Evolutionary conservation across 2,113 vertebrate species (phyloP).

Genomic region (Chaenogobius annularis): DNA sequence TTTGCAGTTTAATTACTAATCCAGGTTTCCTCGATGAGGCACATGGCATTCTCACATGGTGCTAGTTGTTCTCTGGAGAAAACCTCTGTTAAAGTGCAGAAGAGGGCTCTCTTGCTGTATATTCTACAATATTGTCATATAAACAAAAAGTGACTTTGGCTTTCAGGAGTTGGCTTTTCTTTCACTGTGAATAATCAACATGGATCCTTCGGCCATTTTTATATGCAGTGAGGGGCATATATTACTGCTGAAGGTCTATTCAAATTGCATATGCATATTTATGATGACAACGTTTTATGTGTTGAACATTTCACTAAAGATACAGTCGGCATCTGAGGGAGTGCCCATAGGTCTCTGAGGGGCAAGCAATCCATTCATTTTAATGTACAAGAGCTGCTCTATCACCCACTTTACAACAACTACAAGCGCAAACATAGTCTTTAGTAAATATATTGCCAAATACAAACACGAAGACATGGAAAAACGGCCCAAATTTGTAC

Average conservation of each 20-base stretch:
- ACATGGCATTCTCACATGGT: constrained; percentile 49
- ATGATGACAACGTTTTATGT: background rate
- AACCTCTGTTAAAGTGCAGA: constrained; percentile 43
- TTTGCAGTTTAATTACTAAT: constrained; percentile 64
- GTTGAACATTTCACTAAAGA: no score
- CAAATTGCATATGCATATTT: background rate
- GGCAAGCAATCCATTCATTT: no score
- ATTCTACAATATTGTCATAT: background rate
- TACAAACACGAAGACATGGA: no score
- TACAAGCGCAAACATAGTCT: no score
- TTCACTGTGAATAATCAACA: background rate
- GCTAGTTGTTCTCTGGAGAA: constrained; percentile 39
- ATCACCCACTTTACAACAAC: no score
- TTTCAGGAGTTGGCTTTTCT: background rate
- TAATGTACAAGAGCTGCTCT: no score
- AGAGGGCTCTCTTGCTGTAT: constrained; percentile 18
- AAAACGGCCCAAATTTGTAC: no score
- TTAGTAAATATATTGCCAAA: no score
- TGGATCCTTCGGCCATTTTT: background rate
- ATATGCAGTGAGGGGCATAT: no score
- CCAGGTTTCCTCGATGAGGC: constrained; percentile 49
- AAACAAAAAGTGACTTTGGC: background rate
- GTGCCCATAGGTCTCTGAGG: no score
- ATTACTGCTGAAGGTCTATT: no score
- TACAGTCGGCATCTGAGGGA: no score